Evolutionary conservation across 30 jellyfish, hydroid and myxozoan species (phyloP).

Genomic region (Hydractinia symbiolongicarpus): DNA sequence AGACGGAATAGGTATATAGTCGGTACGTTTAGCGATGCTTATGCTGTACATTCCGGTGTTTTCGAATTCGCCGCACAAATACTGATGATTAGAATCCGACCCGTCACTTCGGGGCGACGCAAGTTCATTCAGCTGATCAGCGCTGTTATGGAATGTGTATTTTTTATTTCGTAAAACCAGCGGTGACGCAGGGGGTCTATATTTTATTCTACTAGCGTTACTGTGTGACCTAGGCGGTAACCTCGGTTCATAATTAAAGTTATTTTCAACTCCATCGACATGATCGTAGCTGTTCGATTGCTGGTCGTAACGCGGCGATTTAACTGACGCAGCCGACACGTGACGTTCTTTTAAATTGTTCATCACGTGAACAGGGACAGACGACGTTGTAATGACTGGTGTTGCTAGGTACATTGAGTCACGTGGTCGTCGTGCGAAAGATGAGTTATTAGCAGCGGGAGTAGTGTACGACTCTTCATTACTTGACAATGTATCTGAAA

Average conservation of each 20-base stretch:
- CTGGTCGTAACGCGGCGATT: conserved; percentile 29
- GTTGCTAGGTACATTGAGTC: conserved; percentile 43
- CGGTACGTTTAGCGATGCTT: conserved; percentile 6
- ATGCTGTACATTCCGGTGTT: conserved; percentile 77
- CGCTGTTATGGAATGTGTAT: conserved; percentile 17
- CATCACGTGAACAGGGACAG: neutral
- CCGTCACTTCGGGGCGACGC: conserved; percentile 21
- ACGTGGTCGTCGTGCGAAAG: conserved; percentile 25
- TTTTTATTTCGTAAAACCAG: neutral
- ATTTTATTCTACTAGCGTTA: conserved; percentile 9
- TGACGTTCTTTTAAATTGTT: conserved; percentile 13
- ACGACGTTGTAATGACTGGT: conserved; percentile 31
- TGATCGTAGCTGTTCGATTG: neutral
- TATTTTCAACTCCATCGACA: conserved; percentile 8
- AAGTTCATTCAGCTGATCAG: conserved; percentile 25
- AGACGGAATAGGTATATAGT: conserved; percentile 5
- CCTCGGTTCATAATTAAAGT: conserved; percentile 3
- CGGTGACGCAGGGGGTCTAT: conserved; percentile 11
- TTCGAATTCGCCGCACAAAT: conserved; percentile 78
- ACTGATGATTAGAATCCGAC: conserved; percentile 8
- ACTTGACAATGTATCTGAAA: conserved; percentile 18
- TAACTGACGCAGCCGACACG: conserved; percentile 19
- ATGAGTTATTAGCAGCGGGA: neutral
- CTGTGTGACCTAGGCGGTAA: conserved; percentile 17
- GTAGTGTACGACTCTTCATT: neutral